Percentiles rank a stretch among this genome's conserved stretches.
These are phyloP conservation scores for Mola mola DNA, from an alignment of 2,113 vertebrate species.

Conservation along the genomic window DNA sequence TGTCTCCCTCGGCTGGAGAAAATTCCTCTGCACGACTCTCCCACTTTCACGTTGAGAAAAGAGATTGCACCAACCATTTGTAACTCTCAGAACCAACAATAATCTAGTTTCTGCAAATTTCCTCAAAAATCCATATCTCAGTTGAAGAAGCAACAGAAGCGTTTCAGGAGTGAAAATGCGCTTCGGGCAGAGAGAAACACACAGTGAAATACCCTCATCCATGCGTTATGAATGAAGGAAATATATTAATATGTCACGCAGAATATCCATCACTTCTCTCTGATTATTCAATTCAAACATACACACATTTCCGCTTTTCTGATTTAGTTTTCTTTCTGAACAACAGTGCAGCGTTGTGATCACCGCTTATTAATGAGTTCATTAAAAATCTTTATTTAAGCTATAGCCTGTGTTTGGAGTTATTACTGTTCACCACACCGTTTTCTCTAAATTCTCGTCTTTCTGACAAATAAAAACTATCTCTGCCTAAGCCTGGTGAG, in stretches of 20 bases:
- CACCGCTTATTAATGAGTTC: too few species aligned
- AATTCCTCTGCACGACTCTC: slow-evolving; percentile 59
- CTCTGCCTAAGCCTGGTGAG: slow-evolving; percentile 32
- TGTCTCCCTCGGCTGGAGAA: slow-evolving; percentile 70
- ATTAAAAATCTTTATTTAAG: too few species aligned
- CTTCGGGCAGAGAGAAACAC: slow-evolving; percentile 17
- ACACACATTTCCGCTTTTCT: neutral
- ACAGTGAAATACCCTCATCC: slow-evolving; percentile 2
- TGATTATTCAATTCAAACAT: neutral
- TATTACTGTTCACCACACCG: too few species aligned
- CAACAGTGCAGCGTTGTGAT: neutral
- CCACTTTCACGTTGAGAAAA: slow-evolving; percentile 52
- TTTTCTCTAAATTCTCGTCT: too few species aligned
- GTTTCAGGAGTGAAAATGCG: slow-evolving; percentile 18
- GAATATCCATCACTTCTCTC: neutral
- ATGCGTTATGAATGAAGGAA: neutral
- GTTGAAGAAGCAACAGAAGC: slow-evolving; percentile 16
- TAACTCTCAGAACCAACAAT: slow-evolving; percentile 67
- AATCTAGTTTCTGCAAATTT: slow-evolving; percentile 66
- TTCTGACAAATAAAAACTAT: slow-evolving; percentile 1
- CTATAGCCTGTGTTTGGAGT: too few species aligned
- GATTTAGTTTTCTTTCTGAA: neutral
- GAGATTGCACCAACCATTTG: slow-evolving; percentile 60
- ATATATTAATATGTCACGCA: slow-evolving; percentile 6
- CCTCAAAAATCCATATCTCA: slow-evolving; percentile 48